Conservation (phyloP, 2,797 vertebrate genomes). For the Hipposideros larvatus region DNA sequence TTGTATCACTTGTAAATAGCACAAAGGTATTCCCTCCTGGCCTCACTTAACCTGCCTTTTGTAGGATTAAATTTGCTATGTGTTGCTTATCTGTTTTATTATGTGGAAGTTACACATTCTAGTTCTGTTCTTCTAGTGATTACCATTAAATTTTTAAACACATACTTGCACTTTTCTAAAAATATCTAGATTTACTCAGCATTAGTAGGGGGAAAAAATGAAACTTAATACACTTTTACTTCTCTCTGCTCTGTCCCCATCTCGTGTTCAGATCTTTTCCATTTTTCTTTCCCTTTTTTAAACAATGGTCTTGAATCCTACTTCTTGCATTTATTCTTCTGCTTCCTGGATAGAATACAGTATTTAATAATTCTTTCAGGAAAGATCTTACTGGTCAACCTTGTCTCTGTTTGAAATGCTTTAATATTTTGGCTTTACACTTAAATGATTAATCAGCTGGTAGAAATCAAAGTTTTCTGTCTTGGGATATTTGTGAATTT, state of each 20-base stretch:
- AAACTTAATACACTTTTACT: neutral
- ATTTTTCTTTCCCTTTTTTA: neutral
- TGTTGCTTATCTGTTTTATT: neutral
- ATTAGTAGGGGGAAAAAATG: neutral
- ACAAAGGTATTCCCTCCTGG: neutral
- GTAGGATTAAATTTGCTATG: neutral
- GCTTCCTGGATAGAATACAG: neutral
- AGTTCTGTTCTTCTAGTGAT: neutral
- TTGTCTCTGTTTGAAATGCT: neutral
- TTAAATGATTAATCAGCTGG: neutral
- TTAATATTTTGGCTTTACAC: neutral
- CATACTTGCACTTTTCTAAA: neutral
- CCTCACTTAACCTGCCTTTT: neutral
- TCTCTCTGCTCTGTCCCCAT: neutral
- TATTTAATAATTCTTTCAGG: conserved; percentile 2
- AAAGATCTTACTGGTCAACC: neutral
- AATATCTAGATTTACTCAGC: neutral
- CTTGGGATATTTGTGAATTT: neutral
- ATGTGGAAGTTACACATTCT: neutral
- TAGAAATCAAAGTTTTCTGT: conserved; percentile 2
- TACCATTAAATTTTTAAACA: conserved; percentile 2
- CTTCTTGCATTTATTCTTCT: conserved; percentile 32
- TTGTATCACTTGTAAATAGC: neutral
- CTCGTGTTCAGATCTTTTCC: neutral
- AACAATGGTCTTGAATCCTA: neutral